Evolutionary conservation across 2,888 invertebrate genomes (phyloP).

Genomic region (Drosophila atripex): DNA sequence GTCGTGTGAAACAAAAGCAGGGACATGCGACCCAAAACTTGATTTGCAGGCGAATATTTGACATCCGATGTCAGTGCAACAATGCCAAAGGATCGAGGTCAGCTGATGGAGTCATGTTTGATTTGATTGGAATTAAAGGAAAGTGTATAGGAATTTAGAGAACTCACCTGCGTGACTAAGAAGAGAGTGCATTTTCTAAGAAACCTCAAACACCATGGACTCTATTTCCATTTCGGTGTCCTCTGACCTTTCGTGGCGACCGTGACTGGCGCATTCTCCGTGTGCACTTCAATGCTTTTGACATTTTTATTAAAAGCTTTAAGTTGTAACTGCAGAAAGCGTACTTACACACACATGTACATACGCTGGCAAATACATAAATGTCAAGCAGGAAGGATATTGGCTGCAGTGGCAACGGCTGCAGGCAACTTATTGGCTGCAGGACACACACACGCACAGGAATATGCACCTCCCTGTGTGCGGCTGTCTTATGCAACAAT

Average conservation of each 20-base stretch:
- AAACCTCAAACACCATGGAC: not conserved
- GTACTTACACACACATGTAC: slow-evolving; percentile 20
- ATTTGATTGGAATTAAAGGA: slow-evolving; percentile 4
- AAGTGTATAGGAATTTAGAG: not conserved
- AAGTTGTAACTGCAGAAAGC: slow-evolving; percentile 63
- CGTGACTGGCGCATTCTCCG: slow-evolving; percentile 30
- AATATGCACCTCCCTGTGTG: slow-evolving; percentile 2
- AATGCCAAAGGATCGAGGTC: slow-evolving; percentile 5
- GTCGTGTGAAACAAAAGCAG: slow-evolving; percentile 66
- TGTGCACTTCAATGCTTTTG: slow-evolving; percentile 73
- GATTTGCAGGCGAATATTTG: slow-evolving; percentile 31
- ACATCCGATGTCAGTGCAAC: slow-evolving; percentile 16
- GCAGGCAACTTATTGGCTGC: slow-evolving; percentile 75
- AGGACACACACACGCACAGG: slow-evolving; percentile 16
- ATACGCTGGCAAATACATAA: slow-evolving; percentile 33
- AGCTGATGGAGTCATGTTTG: not conserved
- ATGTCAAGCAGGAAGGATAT: slow-evolving; percentile 58
- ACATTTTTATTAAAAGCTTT: slow-evolving; percentile 80
- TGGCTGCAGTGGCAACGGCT: slow-evolving; percentile 64
- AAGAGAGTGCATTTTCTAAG: not conserved
- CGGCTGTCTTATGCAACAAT: slow-evolving; percentile 67
- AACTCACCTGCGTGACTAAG: not conserved
- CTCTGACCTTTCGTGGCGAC: slow-evolving; percentile 13
- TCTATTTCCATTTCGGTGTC: not conserved
- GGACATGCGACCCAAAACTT: slow-evolving; percentile 41